Conservation (phyloP, 1,140 invertebrate genomes). For the Dendrolimus kikuchii region DNA sequence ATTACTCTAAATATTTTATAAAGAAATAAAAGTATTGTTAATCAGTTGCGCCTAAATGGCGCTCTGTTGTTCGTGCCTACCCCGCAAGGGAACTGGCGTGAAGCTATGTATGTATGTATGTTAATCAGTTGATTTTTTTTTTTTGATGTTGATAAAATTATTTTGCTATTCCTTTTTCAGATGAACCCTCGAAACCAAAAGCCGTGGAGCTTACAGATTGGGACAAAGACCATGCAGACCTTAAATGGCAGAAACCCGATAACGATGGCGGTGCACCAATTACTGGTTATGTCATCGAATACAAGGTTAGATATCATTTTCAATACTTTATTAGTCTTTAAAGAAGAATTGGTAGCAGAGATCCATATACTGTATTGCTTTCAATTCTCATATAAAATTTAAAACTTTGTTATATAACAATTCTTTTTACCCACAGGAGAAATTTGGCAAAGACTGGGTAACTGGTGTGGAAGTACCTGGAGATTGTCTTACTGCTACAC, state of each 20-base stretch:
- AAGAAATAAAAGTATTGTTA: no score
- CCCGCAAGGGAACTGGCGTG: no score
- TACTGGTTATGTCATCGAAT: slow-evolving; percentile 94
- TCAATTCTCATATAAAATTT: background rate
- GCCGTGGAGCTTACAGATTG: slow-evolving; percentile 94
- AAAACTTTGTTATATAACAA: background rate
- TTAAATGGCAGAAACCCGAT: slow-evolving; percentile 93
- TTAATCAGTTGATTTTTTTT: slow-evolving; percentile 4
- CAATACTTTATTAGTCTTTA: background rate
- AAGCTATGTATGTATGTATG: background rate
- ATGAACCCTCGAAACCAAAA: slow-evolving; percentile 94
- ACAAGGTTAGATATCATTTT: slow-evolving; percentile 71
- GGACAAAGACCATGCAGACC: slow-evolving; percentile 95
- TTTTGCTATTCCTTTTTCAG: slow-evolving; percentile 65
- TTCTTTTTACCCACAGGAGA: slow-evolving; percentile 74
- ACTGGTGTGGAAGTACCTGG: slow-evolving; percentile 85
- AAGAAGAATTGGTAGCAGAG: no score
- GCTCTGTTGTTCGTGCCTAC: no score
- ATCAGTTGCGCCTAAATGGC: no score
- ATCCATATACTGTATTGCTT: background rate
- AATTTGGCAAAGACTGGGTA: slow-evolving; percentile 92
- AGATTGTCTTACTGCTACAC: slow-evolving; percentile 82
- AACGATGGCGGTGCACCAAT: slow-evolving; percentile 96
- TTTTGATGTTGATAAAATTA: slow-evolving; percentile 3
- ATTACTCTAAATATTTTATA: background rate